Evolutionary conservation across 2,888 invertebrate species (phyloP), one percentile per base, ranked within the genome.

Genomic region (Chironomus tentans): DNA sequence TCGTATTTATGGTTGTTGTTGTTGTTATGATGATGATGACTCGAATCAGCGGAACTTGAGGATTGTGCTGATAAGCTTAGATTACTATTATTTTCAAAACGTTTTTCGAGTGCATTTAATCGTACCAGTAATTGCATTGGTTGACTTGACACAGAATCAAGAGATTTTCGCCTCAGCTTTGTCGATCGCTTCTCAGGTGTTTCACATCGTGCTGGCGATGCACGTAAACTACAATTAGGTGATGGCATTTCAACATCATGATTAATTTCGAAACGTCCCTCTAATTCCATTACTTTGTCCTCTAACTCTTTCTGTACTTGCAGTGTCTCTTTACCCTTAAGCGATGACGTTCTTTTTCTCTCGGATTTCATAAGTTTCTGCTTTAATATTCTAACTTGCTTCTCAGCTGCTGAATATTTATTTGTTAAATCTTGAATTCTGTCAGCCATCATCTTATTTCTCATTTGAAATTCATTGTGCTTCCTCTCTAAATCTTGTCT

Each of bases 381-480:
- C 82, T 93, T 93, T 22, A 93, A 82, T 2, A 88, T 89, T 76
- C 93, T 86, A 7, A 92, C 91, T 83, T 93, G 93, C 79, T 92
- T 91, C 81, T 95, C 95, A 0, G 93, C 92, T 0, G 89, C 88
- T 6, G 90, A 90, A 77, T 95, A 86, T 82, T 95, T 95, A 76
- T 89, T 87, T 0, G 94, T 94, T 46, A 96, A 85, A 81, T 94
- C 93, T 81, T 94, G 90, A 77, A 96, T 91, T 71, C 94, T 87
- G 24, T 91, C 91, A 0, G 92, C 92, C 90, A 95, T 91, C 80
- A 94, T 84, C 78, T 90, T 89, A 61, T 92, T 87, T 82, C 95
- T 92, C 0, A 91, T 90, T 76, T 89, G 88, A 77, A 88, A 86
- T 77, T 87, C 87, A 76, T 86, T 84, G 78, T 88, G 85, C 79